Percentiles rank a stretch among this genome's conserved stretches.
These are phyloP conservation scores for Temnothorax unifasciatus DNA, from an alignment of 2,888 invertebrate genomes.

Conservation along the genomic window DNA sequence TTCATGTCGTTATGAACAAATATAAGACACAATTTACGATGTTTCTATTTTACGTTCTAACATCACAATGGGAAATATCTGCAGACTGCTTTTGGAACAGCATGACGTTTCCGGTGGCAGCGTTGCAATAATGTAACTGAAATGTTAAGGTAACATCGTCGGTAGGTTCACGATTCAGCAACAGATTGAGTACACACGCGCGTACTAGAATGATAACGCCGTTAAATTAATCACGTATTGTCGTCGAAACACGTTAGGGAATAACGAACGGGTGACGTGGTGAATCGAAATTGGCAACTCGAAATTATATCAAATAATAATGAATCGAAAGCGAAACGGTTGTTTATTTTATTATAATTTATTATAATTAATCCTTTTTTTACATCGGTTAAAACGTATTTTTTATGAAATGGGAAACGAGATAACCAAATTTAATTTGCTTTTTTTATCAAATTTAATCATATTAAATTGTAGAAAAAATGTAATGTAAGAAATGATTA, in stretches of 20 bases:
- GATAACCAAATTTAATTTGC: neutral
- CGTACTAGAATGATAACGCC: conserved; percentile 37
- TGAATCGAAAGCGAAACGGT: neutral
- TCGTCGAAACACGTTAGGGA: conserved; percentile 9
- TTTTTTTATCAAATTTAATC: neutral
- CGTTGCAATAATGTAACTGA: neutral
- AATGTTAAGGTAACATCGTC: conserved; percentile 18
- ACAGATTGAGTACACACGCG: conserved; percentile 30
- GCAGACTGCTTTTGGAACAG: neutral
- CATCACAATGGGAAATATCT: neutral
- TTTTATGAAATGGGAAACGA: neutral
- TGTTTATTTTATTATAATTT: neutral
- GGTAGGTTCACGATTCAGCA: conserved; percentile 9
- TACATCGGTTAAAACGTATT: neutral
- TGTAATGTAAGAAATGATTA: neutral
- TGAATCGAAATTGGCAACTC: conserved; percentile 3
- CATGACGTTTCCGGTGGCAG: neutral
- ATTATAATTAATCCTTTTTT: neutral
- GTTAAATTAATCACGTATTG: conserved; percentile 52
- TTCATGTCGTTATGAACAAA: neutral
- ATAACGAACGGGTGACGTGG: conserved; percentile 26
- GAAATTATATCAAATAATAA: conserved; percentile 2
- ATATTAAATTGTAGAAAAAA: neutral
- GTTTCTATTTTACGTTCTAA: neutral
- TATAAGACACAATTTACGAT: neutral